Conservation (phyloP, 2,888 invertebrate genomes). For the Caenorhabditis sp. region DNA sequence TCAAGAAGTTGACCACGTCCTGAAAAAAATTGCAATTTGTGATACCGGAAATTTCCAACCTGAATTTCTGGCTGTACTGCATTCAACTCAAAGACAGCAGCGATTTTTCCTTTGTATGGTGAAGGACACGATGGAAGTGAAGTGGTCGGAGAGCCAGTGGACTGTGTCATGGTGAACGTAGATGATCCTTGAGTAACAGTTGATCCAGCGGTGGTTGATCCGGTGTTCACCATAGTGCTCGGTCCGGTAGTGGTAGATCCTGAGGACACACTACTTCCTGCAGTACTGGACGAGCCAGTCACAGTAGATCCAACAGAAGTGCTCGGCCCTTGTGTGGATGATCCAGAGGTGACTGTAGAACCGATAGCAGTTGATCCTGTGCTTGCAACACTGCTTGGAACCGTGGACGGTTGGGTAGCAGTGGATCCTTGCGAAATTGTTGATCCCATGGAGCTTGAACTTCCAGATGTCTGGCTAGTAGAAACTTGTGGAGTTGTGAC, state of each 20-base stretch:
- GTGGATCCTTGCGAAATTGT: not conserved
- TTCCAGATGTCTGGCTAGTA: not conserved
- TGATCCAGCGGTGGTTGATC: slow-evolving; percentile 8
- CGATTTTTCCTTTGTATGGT: slow-evolving; percentile 24
- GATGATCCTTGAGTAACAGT: not conserved
- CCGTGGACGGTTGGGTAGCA: not conserved
- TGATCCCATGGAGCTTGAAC: slow-evolving; percentile 6
- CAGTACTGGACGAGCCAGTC: not conserved
- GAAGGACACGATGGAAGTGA: slow-evolving; percentile 10
- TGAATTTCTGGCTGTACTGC: not conserved
- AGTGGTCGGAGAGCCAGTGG: slow-evolving; percentile 7
- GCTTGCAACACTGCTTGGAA: not conserved
- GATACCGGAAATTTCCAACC: not conserved
- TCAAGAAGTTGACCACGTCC: not conserved
- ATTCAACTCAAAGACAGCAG: slow-evolving; percentile 5
- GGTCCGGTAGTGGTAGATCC: slow-evolving; percentile 12
- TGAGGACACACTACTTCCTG: not conserved
- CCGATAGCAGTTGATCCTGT: not conserved
- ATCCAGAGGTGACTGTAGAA: not conserved
- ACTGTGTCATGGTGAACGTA: slow-evolving; percentile 6
- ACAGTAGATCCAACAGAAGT: slow-evolving; percentile 13
- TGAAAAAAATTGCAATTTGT: too few relatives aligned
- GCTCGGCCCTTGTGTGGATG: not conserved
- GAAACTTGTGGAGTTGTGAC: not conserved
- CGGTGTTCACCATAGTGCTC: not conserved